Evolutionary conservation across 1,140 invertebrate species (phyloP).

Genomic region (Drosophila willistoni): DNA sequence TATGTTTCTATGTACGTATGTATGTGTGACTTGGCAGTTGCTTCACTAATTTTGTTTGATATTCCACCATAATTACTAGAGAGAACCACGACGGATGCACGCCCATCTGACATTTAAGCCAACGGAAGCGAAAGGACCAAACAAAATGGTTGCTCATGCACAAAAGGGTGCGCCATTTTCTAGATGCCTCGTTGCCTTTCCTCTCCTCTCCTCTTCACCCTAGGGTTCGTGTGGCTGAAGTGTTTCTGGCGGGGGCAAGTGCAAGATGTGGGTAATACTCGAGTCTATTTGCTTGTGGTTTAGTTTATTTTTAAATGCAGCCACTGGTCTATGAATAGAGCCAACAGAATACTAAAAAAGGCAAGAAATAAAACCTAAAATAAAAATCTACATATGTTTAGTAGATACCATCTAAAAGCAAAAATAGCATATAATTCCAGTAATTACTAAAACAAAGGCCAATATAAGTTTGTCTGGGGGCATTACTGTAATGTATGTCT

Average conservation of each 20-base stretch:
- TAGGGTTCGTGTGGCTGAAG: constrained; percentile 3
- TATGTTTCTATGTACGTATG: background rate
- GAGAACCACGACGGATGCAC: constrained; percentile 55
- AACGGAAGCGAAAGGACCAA: constrained; percentile 76
- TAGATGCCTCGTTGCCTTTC: constrained; percentile 22
- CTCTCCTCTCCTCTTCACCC: background rate
- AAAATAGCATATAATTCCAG: background rate
- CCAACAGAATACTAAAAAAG: constrained; percentile 48
- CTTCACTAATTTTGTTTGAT: constrained; percentile 64
- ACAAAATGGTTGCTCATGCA: constrained; percentile 78
- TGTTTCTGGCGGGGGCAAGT: background rate
- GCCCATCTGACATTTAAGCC: constrained; percentile 69
- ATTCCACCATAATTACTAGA: constrained; percentile 70
- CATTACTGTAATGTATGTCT: background rate
- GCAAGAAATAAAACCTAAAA: constrained; percentile 2
- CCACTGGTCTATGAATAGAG: constrained; percentile 66
- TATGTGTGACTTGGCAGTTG: constrained; percentile 39
- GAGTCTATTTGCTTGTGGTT: constrained; percentile 72
- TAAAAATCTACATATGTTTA: background rate
- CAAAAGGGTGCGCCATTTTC: constrained; percentile 70
- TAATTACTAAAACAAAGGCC: background rate
- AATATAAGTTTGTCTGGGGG: background rate
- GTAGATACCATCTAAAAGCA: background rate
- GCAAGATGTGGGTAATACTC: constrained; percentile 3
- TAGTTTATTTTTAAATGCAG: constrained; percentile 80